Evolutionary conservation across 2,888 invertebrate genomes (phyloP).

Genomic region (Ypsolopha scabrella): DNA sequence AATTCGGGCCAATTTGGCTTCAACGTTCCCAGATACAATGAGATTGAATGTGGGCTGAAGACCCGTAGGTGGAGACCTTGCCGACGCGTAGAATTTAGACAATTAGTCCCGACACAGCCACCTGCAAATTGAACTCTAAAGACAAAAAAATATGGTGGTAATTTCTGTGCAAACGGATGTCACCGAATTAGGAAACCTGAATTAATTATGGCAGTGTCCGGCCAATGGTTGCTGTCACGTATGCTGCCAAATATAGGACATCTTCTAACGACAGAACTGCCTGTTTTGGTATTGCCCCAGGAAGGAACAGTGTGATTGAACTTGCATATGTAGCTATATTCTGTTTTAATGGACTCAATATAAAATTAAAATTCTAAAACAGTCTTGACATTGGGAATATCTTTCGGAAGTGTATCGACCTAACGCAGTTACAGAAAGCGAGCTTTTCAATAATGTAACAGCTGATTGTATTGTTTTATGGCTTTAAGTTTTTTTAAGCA

Average conservation of each 20-base stretch:
- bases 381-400: background rate
- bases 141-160: slow-evolving; percentile 32
- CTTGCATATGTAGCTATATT: slow-evolving; percentile 14
- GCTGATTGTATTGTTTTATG: background rate
- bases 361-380: background rate
- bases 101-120: slow-evolving; percentile 23
- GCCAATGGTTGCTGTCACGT: slow-evolving; percentile 48
- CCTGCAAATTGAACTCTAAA: slow-evolving; percentile 35
- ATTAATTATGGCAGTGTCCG: slow-evolving; percentile 42
- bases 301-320: slow-evolving; percentile 61
- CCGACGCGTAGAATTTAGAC: slow-evolving; percentile 31
- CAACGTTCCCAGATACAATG: slow-evolving; percentile 23
- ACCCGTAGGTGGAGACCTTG: slow-evolving; percentile 63
- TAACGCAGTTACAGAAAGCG: background rate
- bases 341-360: background rate
- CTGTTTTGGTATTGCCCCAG: slow-evolving; percentile 48
- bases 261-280: slow-evolving; percentile 34
- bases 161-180: slow-evolving; percentile 13
- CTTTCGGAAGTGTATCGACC: background rate
- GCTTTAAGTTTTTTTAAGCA: background rate
- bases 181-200: slow-evolving; percentile 52
- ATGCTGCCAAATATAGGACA: slow-evolving; percentile 50
- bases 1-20: slow-evolving; percentile 47
- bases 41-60: slow-evolving; percentile 62
- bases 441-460: background rate